Percentiles rank a stretch among this genome's conserved stretches.
These are phyloP conservation scores for Copidosoma aretas DNA, from an alignment of 2,888 invertebrate genomes.

Conservation along the genomic window DNA sequence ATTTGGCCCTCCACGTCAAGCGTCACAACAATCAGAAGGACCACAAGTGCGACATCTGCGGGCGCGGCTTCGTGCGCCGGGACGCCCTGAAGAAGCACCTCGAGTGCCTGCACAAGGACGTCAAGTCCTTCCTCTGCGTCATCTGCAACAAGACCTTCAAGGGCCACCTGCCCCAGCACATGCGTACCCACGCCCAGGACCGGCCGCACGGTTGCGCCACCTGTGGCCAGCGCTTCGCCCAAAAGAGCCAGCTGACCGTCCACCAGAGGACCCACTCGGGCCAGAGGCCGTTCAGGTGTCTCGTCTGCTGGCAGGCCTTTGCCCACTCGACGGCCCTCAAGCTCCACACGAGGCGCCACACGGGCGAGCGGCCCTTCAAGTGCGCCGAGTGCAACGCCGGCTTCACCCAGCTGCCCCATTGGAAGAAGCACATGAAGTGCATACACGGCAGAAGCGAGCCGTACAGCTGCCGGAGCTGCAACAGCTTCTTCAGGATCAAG, in stretches of 20 bases:
- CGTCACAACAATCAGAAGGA: slow-evolving; percentile 78
- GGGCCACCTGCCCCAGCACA: slow-evolving; percentile 82
- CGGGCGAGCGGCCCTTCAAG: slow-evolving; percentile 84
- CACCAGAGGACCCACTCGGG: slow-evolving; percentile 86
- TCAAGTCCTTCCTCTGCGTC: slow-evolving; percentile 78
- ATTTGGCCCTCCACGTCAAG: slow-evolving; percentile 63
- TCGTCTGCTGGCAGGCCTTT: slow-evolving; percentile 80
- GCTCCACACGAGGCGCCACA: slow-evolving; percentile 81
- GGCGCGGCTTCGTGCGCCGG: slow-evolving; percentile 77
- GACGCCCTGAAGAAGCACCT: slow-evolving; percentile 80
- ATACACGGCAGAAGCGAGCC: slow-evolving; percentile 82
- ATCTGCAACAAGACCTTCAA: slow-evolving; percentile 82
- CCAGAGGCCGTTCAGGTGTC: slow-evolving; percentile 81
- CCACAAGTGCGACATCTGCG: slow-evolving; percentile 81
- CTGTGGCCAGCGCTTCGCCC: slow-evolving; percentile 81
- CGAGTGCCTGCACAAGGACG: slow-evolving; percentile 76
- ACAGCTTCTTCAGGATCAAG: slow-evolving; percentile 78
- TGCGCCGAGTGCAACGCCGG: slow-evolving; percentile 71
- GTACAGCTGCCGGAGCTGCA: slow-evolving; percentile 78
- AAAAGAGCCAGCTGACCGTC: slow-evolving; percentile 83
- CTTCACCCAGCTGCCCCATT: slow-evolving; percentile 83
- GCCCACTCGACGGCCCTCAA: slow-evolving; percentile 86
- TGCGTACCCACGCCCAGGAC: slow-evolving; percentile 79
- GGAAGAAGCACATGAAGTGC: slow-evolving; percentile 87
- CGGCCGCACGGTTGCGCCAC: slow-evolving; percentile 80